Evolutionary conservation across 2,113 vertebrate species (phyloP).

Genomic region (Dipodomys merriami): DNA sequence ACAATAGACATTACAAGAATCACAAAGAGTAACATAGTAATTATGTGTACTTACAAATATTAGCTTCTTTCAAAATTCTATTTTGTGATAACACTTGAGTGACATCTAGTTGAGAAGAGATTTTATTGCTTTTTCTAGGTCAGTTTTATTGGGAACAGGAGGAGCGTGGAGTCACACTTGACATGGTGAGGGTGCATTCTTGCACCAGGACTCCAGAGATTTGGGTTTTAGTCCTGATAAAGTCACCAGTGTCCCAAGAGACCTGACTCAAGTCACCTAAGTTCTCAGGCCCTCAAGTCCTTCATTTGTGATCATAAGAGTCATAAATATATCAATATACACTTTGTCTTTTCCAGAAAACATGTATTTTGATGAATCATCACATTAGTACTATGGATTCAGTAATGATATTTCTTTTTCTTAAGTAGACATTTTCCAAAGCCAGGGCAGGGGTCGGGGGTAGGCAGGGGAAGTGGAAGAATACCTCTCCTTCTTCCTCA

Average conservation of each 20-base stretch:
- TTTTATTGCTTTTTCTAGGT: neutral
- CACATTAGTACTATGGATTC: neutral
- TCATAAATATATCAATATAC: neutral
- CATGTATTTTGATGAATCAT: neutral
- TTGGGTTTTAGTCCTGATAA: neutral
- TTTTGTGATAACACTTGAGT: neutral
- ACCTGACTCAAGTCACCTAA: neutral
- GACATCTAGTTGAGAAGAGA: neutral
- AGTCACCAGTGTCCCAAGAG: neutral
- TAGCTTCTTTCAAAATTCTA: slow-evolving; percentile 24
- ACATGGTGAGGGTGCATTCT: neutral
- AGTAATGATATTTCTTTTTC: neutral
- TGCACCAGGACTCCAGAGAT: neutral
- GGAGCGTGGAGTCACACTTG: neutral
- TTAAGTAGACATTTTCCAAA: slow-evolving; percentile 1
- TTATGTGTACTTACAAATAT: neutral
- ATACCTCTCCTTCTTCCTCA: neutral
- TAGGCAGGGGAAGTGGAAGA: neutral
- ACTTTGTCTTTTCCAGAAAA: slow-evolving; percentile 22
- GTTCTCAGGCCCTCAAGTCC: neutral
- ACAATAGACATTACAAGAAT: neutral
- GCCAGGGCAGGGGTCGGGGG: too few species aligned
- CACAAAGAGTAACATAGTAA: neutral
- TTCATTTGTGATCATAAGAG: neutral
- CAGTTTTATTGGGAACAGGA: neutral